Base-by-base conservation (phyloP, 2,113 vertebrate genomes). In the Notiomystis cincta region DNA sequence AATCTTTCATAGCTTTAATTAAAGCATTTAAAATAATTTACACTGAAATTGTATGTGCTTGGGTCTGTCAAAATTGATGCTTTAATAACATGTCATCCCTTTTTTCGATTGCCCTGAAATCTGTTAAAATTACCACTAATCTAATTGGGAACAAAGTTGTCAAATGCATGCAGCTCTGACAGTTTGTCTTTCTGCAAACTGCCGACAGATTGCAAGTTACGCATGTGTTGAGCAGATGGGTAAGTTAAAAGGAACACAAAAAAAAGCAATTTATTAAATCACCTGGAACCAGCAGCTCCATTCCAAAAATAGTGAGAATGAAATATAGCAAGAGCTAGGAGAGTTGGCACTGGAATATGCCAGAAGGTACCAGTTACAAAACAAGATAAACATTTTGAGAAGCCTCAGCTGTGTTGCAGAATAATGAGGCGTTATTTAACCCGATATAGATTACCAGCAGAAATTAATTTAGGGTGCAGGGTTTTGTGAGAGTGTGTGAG, bases 321-420 rank as follows among this genome's bases (percentile, higher is more conserved):
- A 98, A 98, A 98, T 98, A 98, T 98, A 98, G 98, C 98, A 98
- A 98, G 98, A 98, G 97, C 97, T 84, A 97, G 96, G 98, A 97
- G 97, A 98, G 97, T 98, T 98, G 98, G 98, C 98, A 98, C 97
- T 97, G 97, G 98, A 97, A 98, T 97, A 97, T 98, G 98, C 98
- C 98, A 98, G 98, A 98, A 98, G 98, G 98, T 98, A 98, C 98
- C 98, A 97, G 98, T 98, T 98, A 98, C 98, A 98, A 98, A 98
- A 98, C 98, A 98, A 98, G 98, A 98, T 98, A 98, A 98, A 98
- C 98, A 98, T 98, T 98, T 98, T 98, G 98, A 98, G 98, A 98
- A 98, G 98, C 98, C 98, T 98, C 98, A 98, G 98, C 98, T 98
- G 98, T 98, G 98, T 97, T 98, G 97, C 96, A 98, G 98, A 98